Base-by-base conservation (phyloP, 35 echinoderm and acorn worm species). In the Stichopus chloronotus region DNA sequence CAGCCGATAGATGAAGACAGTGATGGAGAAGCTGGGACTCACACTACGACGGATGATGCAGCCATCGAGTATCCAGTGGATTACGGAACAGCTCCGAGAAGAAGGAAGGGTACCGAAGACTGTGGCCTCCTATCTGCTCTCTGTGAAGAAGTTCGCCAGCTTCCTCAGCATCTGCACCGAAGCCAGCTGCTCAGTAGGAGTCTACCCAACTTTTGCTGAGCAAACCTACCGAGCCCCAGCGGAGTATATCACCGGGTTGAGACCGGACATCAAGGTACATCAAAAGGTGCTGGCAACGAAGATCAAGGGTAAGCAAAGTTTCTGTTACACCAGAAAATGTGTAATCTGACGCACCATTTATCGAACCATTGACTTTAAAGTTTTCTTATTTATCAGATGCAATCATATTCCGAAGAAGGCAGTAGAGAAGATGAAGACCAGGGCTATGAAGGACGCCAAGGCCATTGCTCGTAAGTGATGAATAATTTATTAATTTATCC, bases 121-220 rank as follows among this genome's bases (percentile, higher is more conserved):
- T 6, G 58, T 60, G 8, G 17, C 86, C 53, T 88, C 55, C 2
- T 88, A 88, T 22, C 58, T 88, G 1, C 86, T 88, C 14, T 88
- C 86, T 59, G 6, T 88, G 7, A 88, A 88, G 63, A 88, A 63
- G 16, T 88, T 88, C 16, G 24, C 17, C 20, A 88, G 63, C 7
- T 88, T 58, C 20, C 58, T 88, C 8, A 57, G 53, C 55, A 84
- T 84, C 13, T 57, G 81, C 11, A 8, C 9, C 11, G 86, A 88
- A 7, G 22, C 11, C 25, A 25, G n/a, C 7, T 14, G 58, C 55
- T 17, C 20, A 30, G 86, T 72, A 16, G 86, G 86, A 25, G 86
- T 88, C 25, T 23, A 7, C 14, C 14, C 12, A 21, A 65, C 57
- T 10, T 72, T 20, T 23, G 86, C 86, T 63, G 58, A 88, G 17